A percentile compares a stretch with the other conserved stretches of the same genome.
These are phyloP conservation scores for Drosophila greeni DNA, from an alignment of 2,888 invertebrate species.

Conservation along the genomic window DNA sequence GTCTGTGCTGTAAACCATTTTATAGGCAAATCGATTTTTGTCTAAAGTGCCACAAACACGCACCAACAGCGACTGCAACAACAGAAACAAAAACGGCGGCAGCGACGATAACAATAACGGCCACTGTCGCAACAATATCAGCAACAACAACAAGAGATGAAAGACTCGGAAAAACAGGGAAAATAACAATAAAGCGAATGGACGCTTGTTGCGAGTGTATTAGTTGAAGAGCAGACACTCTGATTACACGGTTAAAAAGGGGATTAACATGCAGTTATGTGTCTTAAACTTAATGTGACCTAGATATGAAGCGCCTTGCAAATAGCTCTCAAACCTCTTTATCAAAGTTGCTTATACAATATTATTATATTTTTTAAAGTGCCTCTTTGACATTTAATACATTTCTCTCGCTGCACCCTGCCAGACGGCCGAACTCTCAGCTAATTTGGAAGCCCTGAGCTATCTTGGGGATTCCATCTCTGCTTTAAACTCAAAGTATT, in stretches of 20 bases:
- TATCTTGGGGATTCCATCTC: constrained; percentile 46
- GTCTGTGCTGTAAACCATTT: constrained; percentile 66
- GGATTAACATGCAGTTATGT: constrained; percentile 5
- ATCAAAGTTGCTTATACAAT: background rate
- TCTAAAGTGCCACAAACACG: constrained; percentile 73
- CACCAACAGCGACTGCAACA: constrained; percentile 35
- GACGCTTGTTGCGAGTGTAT: constrained; percentile 52
- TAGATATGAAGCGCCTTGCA: background rate
- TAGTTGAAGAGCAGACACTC: constrained; percentile 50
- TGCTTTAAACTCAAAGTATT: constrained; percentile 53
- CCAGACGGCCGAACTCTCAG: constrained; percentile 2
- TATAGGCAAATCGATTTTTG: constrained; percentile 75
- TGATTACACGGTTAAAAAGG: constrained; percentile 30
- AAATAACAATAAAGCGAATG: constrained; percentile 57
- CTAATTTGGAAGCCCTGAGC: constrained; percentile 35
- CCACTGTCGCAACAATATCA: constrained; percentile 47
- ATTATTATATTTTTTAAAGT: background rate
- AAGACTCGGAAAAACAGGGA: constrained; percentile 20
- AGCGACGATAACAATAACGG: constrained; percentile 53
- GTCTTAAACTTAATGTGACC: background rate
- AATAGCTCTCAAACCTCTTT: background rate
- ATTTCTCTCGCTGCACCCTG: background rate
- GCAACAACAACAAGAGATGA: constrained; percentile 7
- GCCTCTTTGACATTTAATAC: background rate
- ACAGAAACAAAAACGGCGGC: constrained; percentile 30